Evolutionary conservation across 2,113 vertebrate genomes (phyloP), one percentile per base, ranked within the genome.

Genomic region (Pyxicephalus adspersus): DNA sequence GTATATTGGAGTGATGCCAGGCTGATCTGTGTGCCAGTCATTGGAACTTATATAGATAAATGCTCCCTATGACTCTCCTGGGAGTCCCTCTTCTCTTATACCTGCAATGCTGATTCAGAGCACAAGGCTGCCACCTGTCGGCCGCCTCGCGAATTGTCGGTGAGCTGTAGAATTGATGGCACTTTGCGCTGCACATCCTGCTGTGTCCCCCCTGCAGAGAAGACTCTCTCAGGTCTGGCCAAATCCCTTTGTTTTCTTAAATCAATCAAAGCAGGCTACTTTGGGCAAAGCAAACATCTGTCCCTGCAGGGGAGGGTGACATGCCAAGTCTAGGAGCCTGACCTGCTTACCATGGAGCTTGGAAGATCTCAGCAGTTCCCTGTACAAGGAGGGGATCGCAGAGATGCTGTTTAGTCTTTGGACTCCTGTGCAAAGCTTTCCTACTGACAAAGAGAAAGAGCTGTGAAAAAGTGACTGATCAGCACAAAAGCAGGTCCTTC

Each of bases 51-150:
- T 71, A 18, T 45, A 72, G 58, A 80, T 71, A 25, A 25, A 60
- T 72, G 19, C 3, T 64, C 16, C 11, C 57, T 71, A 11, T 22
- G 22, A 51, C 28, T 16, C 13, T 23, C 16, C 5, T 9, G 50
- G 19, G 17, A 55, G 20, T n/a, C n/a, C 29, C 25, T 17, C 26
- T 25, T 72, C 15, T 64, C 34, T 58, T 38, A 54, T 5, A 54
- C 34, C 34, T 72, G 16, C 61, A 51, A 23, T 23, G 17, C 28
- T 29, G 38, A 73, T 73, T 19, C 20, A 26, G 78, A 81, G 78
- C 68, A 63, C 78, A 81, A 72, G 58, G 9, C 38, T 64, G 78
- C 78, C 78, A 58, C 68, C 78, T 73, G 20, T 64, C 57, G n/a
- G 78, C 29, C 45, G 23, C 57, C 20, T 3, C 15, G 19, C 1